These are phyloP conservation scores for Drosophila percnosoma DNA, from an alignment of 2,888 invertebrate species.

Conservation along the genomic window DNA sequence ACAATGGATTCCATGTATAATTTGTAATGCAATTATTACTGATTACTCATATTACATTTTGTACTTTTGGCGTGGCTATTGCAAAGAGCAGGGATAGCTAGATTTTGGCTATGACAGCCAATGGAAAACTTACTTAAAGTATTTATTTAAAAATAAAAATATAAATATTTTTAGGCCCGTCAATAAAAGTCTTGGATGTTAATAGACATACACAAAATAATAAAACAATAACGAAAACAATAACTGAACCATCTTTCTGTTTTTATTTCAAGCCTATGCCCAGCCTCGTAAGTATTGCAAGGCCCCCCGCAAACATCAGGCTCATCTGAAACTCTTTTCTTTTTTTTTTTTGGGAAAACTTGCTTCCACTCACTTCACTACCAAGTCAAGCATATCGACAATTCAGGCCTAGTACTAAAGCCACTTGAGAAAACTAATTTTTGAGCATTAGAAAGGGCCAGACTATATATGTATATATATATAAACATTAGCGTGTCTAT, in stretches of 20 bases:
- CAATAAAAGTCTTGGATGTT: not conserved
- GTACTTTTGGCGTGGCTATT: not conserved
- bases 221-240: not conserved
- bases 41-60: conserved; percentile 10
- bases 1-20: conserved; percentile 22
- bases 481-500: conserved; percentile 25
- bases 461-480: conserved; percentile 1
- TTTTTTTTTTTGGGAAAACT: conserved; percentile 29
- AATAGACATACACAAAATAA: not conserved
- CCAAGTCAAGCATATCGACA: conserved; percentile 67
- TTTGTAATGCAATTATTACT: conserved; percentile 23
- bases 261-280: not conserved
- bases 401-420: conserved; percentile 35
- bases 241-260: not conserved
- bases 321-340: conserved; percentile 50
- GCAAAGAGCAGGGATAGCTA: too few species aligned
- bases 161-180: not conserved
- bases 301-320: conserved; percentile 50
- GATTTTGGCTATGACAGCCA: not conserved
- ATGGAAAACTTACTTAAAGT: not conserved
- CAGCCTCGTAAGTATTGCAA: conserved; percentile 1
- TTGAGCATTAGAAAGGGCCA: conserved; percentile 69
- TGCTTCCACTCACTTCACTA: conserved; percentile 61
- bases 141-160: not conserved
- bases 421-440: conserved; percentile 74